phyloP scores from a whole-genome alignment of 2,113 vertebrate genomes.

The Neolamprologus sp. region DNA sequence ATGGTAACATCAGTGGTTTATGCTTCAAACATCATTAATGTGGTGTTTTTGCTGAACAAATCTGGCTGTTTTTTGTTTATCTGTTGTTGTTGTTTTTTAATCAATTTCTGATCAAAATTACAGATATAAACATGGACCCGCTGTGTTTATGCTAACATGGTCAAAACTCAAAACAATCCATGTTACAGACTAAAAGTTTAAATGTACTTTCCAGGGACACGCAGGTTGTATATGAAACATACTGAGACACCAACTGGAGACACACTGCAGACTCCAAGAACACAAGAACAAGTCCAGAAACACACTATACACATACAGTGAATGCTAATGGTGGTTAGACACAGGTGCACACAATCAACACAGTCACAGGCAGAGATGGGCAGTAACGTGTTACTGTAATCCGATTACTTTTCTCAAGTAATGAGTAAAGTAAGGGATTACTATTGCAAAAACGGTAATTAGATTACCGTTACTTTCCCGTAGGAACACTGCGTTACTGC shows the following conservation, averaged over 20 bases:
- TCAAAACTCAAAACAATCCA: background rate
- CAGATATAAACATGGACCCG: background rate
- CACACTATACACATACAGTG: background rate
- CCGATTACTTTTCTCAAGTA: no score
- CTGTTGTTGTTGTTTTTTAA: background rate
- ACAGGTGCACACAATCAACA: background rate
- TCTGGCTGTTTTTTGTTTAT: background rate
- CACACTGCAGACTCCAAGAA: background rate
- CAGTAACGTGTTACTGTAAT: no score
- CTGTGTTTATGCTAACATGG: background rate
- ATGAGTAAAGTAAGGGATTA: no score
- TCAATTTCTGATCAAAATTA: background rate
- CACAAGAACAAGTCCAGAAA: background rate
- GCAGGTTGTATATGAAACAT: fast-evolving
- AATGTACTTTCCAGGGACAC: background rate
- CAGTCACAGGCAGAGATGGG: background rate
- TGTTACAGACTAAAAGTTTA: background rate
- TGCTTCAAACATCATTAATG: background rate
- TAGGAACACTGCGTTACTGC: no score
- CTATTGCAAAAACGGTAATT: no score
- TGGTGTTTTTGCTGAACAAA: background rate
- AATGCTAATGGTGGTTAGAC: background rate
- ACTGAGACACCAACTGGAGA: background rate
- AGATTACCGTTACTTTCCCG: no score
- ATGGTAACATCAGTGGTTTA: background rate